Percentiles rank a stretch among this genome's conserved stretches.
Evolutionary conservation across 2,113 vertebrate genomes (phyloP).

Genomic region (Coracopsis vasa): DNA sequence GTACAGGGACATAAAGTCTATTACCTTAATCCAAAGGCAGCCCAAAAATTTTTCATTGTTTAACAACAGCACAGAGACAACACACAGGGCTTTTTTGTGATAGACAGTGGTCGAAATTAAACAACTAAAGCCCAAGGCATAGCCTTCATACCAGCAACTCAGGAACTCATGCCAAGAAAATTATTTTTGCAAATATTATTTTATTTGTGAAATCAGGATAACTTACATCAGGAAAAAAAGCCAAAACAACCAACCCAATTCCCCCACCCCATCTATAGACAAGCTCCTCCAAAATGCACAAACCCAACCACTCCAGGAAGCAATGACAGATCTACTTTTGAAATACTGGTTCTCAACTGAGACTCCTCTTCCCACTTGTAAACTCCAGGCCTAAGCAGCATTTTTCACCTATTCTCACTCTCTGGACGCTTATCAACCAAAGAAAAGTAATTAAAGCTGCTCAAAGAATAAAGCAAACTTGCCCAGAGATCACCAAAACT

Average conservation of each 20-base stretch:
- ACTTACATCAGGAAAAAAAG: neutral
- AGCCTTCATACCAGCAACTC: neutral
- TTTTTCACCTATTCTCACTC: neutral
- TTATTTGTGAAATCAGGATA: neutral
- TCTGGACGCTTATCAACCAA: neutral
- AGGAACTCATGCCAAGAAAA: neutral
- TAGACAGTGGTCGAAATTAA: neutral
- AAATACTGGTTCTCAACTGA: neutral
- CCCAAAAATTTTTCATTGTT: neutral
- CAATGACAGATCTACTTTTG: neutral
- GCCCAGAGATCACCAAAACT: neutral
- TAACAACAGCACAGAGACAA: neutral
- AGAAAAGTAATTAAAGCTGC: neutral
- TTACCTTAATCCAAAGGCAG: neutral
- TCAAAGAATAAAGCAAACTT: neutral
- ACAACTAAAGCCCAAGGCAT: neutral
- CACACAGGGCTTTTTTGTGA: neutral
- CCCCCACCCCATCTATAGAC: neutral
- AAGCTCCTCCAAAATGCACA: neutral
- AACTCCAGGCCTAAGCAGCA: neutral
- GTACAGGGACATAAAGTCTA: neutral
- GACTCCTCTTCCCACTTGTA: neutral
- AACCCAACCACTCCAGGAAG: neutral
- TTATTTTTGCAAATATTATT: neutral
- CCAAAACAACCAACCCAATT: neutral